Conservation (phyloP, 92 coral and sea anemone genomes). For the Epizoanthus illoricatus region DNA sequence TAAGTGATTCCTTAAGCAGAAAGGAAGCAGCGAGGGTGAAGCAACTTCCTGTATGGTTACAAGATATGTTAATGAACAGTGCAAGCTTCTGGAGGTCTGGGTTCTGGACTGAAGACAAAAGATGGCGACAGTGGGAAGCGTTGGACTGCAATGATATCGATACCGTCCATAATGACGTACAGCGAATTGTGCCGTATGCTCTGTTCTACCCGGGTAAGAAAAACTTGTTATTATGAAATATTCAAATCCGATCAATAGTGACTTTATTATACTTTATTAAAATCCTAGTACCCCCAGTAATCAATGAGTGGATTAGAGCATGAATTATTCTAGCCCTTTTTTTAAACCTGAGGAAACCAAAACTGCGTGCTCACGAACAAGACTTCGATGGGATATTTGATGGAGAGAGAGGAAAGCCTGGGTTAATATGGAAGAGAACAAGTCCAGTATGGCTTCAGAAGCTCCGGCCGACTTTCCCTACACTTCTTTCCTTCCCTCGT, state of each 20-base stretch:
- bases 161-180: slow-evolving; percentile 88
- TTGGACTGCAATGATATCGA: slow-evolving; percentile 82
- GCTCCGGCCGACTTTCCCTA: too few species aligned
- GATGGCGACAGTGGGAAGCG: slow-evolving; percentile 93
- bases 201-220: slow-evolving; percentile 79
- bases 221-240: background rate
- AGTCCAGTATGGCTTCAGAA: too few species aligned
- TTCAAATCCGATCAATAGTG: background rate
- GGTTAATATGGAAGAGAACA: too few species aligned
- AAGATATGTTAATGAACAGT: slow-evolving; percentile 73
- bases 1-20: slow-evolving; percentile 11
- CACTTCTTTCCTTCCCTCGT: too few species aligned
- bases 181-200: slow-evolving; percentile 75
- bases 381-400: too few species aligned
- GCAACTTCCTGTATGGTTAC: slow-evolving; percentile 75
- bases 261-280: background rate
- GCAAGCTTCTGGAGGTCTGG: slow-evolving; percentile 84
- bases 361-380: too few species aligned
- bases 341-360: too few species aligned
- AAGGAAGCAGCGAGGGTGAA: slow-evolving; percentile 40
- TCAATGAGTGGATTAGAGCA: too few species aligned
- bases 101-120: slow-evolving; percentile 85
- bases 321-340: too few species aligned
- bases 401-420: too few species aligned
- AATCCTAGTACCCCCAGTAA: too few species aligned